phyloP scores from a whole-genome alignment of 1,140 invertebrate species.

The Ctenoplectra terminalis region DNA sequence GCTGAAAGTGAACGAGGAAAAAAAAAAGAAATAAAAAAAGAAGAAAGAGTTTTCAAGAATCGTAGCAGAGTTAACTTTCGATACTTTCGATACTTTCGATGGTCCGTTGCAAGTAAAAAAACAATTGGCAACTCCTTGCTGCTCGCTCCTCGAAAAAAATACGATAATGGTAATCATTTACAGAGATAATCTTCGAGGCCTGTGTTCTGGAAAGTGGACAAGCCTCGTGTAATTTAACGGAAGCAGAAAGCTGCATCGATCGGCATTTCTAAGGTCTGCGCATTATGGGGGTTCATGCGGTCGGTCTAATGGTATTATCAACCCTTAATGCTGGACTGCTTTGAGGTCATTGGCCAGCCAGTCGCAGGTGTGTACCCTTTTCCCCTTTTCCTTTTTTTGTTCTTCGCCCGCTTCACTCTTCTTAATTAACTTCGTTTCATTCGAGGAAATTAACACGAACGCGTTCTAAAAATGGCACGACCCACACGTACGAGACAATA shows the following conservation, averaged over 20 bases:
- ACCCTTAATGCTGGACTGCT: constrained; percentile 44
- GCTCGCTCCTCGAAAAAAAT: no score
- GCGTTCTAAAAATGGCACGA: constrained; percentile 18
- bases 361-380: constrained; percentile 12
- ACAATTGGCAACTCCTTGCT: no score
- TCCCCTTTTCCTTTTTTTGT: not conserved
- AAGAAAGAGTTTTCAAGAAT: not conserved
- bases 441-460: constrained; percentile 16
- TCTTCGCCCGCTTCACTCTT: not conserved
- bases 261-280: constrained; percentile 57
- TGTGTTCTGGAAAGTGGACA: constrained; percentile 42
- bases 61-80: no score
- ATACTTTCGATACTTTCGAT: not conserved
- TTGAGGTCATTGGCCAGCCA: constrained; percentile 63
- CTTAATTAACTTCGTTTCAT: constrained; percentile 37
- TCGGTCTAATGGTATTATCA: constrained; percentile 65
- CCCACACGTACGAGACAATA: not conserved
- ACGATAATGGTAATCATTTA: not conserved
- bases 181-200: constrained; percentile 15
- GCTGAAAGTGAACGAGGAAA: not conserved
- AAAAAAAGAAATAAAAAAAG: no score
- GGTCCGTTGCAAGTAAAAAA: no score
- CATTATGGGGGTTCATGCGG: constrained; percentile 57
- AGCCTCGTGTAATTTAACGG: constrained; percentile 46
- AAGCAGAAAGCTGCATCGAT: constrained; percentile 58